Evolutionary conservation across 92 coral and sea anemone genomes (phyloP).

Genomic region (Epizoanthus ramosus): DNA sequence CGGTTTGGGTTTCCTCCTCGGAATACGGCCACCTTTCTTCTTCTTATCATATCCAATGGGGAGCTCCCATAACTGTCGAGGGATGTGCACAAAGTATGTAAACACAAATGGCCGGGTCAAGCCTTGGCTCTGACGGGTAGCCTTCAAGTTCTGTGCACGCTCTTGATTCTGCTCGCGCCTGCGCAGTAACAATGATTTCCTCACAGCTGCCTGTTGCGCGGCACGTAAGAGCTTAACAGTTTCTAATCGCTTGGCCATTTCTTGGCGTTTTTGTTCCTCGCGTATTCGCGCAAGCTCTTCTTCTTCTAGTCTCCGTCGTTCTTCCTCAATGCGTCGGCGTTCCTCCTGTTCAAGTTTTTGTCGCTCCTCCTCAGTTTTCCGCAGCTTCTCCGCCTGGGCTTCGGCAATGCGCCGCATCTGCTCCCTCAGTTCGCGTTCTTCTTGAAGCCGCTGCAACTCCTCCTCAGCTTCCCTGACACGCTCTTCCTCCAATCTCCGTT

Average conservation of each 20-base stretch:
- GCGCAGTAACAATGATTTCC: constrained; percentile 75
- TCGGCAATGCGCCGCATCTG: constrained; percentile 97
- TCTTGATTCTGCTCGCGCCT: constrained; percentile 82
- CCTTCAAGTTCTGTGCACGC: constrained; percentile 72
- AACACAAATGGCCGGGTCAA: constrained; percentile 78
- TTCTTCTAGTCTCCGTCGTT: constrained; percentile 72
- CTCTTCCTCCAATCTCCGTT: constrained; percentile 81
- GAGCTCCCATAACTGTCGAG: constrained; percentile 87
- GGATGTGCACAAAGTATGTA: constrained; percentile 76
- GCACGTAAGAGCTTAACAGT: constrained; percentile 91
- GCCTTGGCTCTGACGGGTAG: constrained; percentile 74
- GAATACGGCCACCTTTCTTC: constrained; percentile 70
- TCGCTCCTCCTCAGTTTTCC: constrained; percentile 82
- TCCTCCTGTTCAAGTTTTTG: constrained; percentile 77
- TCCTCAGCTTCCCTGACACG: constrained; percentile 95
- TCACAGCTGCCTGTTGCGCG: constrained; percentile 79
- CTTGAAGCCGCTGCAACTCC: constrained; percentile 79
- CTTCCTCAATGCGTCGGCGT: constrained; percentile 78
- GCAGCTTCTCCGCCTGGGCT: constrained; percentile 88
- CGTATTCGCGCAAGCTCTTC: constrained; percentile 65
- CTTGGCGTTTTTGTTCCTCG: constrained; percentile 78
- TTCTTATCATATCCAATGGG: constrained; percentile 84
- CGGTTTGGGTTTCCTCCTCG: constrained; percentile 70
- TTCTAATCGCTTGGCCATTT: constrained; percentile 84
- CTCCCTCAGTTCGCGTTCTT: constrained; percentile 89